These are phyloP conservation scores for Drosophila punjabiensis DNA, from an alignment of 1,140 invertebrate genomes.

Conservation along the genomic window DNA sequence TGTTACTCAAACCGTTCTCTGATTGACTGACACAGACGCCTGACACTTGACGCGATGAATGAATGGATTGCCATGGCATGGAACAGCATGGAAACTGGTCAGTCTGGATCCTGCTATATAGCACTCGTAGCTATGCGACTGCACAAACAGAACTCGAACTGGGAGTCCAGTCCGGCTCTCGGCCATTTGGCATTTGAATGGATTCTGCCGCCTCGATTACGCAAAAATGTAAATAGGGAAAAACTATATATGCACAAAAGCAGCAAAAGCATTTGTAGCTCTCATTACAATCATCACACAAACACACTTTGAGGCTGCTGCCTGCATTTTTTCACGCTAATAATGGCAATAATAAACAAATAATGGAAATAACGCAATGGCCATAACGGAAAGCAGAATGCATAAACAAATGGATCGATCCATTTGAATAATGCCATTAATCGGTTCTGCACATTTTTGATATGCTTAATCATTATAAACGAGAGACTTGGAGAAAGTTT, in stretches of 20 bases:
- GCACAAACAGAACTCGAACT: constrained; percentile 63
- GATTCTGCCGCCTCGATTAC: constrained; percentile 50
- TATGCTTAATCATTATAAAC: constrained; percentile 8
- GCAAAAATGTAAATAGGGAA: constrained; percentile 60
- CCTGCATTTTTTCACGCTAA: constrained; percentile 59
- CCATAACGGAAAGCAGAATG: constrained; percentile 34
- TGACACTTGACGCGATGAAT: constrained; percentile 61
- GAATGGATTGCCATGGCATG: constrained; percentile 48
- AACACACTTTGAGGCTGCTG: constrained; percentile 16
- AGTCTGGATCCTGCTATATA: constrained; percentile 33
- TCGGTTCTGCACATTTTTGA: constrained; percentile 11
- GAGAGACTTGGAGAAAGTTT: background rate
- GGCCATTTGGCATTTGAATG: constrained; percentile 63
- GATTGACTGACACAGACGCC: constrained; percentile 61
- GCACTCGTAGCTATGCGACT: constrained; percentile 59
- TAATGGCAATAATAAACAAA: constrained; percentile 52
- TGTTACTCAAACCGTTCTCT: constrained; percentile 68
- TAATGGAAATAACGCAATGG: constrained; percentile 40
- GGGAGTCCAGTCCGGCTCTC: constrained; percentile 4
- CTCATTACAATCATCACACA: constrained; percentile 54
- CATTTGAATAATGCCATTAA: constrained; percentile 30
- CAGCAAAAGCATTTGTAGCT: constrained; percentile 69
- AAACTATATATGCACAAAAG: constrained; percentile 39
- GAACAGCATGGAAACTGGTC: constrained; percentile 43
- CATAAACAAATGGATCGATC: constrained; percentile 44